Conservation (phyloP, 2,797 vertebrate species). For the Ispidina picta region DNA sequence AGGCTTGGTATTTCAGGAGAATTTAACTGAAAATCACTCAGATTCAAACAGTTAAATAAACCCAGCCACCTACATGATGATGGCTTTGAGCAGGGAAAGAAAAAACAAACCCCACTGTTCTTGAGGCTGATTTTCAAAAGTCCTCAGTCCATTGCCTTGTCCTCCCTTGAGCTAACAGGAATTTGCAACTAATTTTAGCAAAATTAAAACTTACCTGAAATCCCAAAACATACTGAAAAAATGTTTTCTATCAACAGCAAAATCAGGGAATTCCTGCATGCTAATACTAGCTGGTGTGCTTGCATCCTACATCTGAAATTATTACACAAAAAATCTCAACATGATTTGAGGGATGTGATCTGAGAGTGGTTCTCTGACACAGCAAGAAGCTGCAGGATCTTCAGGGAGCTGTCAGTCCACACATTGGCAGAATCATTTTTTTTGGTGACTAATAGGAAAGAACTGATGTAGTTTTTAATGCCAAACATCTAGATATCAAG, state of each 20-base stretch:
- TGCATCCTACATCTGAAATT: not conserved
- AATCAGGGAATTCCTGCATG: not conserved
- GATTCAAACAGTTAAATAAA: not conserved
- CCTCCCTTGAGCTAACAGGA: not conserved
- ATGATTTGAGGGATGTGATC: not conserved
- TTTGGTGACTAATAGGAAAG: not conserved
- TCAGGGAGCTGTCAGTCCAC: not conserved
- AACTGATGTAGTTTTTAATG: not conserved
- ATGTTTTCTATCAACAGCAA: not conserved
- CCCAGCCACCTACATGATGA: not conserved
- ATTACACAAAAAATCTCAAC: not conserved
- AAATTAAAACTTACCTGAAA: not conserved
- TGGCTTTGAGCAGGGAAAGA: not conserved
- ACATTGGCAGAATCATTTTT: accelerated
- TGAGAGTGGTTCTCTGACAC: not conserved
- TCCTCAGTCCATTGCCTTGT: not conserved
- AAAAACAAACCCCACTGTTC: not conserved
- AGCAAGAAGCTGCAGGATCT: not conserved
- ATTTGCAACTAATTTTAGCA: not conserved
- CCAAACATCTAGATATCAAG: not conserved
- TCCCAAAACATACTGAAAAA: not conserved
- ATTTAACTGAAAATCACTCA: not conserved
- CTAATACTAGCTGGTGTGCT: not conserved
- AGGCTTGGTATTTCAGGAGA: not conserved
- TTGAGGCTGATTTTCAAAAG: not conserved